phyloP scores from a whole-genome alignment of 2,113 vertebrate species.

The Corythaeola cristata region DNA sequence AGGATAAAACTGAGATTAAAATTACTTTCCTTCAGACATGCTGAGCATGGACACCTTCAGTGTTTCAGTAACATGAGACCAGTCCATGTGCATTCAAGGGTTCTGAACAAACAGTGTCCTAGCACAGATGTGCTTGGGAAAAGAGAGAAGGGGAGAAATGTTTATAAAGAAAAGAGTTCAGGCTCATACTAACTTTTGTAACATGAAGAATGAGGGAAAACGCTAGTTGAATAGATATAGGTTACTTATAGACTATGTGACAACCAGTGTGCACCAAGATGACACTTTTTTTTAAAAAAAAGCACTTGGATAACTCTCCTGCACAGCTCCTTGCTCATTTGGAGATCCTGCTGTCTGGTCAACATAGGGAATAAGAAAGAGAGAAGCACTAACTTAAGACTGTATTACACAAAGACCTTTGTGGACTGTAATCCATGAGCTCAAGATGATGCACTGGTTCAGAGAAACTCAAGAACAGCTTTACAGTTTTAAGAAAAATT shows the following conservation, averaged over 20 bases:
- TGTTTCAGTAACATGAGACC: neutral
- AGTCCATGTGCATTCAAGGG: neutral
- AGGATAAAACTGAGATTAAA: neutral
- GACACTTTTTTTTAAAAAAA: neutral
- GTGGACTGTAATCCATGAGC: neutral
- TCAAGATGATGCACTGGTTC: neutral
- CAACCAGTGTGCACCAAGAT: neutral
- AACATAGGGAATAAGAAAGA: neutral
- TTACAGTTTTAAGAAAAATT: neutral
- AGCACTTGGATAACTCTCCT: neutral
- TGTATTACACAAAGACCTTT: neutral
- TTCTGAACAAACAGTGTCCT: neutral
- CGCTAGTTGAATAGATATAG: neutral
- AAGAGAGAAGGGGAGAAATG: neutral
- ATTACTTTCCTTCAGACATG: neutral
- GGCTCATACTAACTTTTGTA: neutral
- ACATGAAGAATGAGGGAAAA: neutral
- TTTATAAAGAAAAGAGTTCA: neutral
- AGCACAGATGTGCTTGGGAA: neutral
- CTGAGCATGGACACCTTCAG: neutral
- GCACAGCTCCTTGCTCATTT: neutral
- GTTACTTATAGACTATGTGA: neutral
- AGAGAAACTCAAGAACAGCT: neutral
- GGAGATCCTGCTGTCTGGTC: neutral
- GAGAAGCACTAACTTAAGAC: neutral